Evolutionary conservation across 1,140 invertebrate genomes (phyloP).

Genomic region (Drosophila arawakana): DNA sequence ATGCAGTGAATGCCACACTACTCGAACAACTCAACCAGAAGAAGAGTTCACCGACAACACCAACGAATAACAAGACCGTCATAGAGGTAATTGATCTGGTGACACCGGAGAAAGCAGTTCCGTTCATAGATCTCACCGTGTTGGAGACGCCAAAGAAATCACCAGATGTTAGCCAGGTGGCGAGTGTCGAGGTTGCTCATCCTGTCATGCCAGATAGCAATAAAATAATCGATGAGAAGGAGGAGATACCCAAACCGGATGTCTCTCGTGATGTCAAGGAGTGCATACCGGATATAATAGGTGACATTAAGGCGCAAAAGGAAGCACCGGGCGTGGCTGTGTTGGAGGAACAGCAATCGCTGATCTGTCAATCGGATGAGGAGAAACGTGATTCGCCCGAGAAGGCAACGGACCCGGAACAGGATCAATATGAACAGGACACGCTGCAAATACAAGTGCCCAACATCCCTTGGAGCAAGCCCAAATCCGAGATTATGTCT

Average conservation of each 20-base stretch:
- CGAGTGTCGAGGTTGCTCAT: conserved; percentile 23
- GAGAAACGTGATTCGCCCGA: conserved; percentile 84
- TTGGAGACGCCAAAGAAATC: conserved; percentile 62
- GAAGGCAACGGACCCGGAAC: conserved; percentile 85
- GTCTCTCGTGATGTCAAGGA: conserved; percentile 79
- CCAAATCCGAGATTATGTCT: conserved; percentile 70
- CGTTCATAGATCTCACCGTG: conserved; percentile 74
- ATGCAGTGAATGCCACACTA: conserved; percentile 78
- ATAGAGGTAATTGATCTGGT: conserved; percentile 81
- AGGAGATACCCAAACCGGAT: conserved; percentile 62
- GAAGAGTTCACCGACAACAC: conserved; percentile 70
- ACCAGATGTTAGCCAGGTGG: conserved; percentile 42
- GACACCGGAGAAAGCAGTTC: conserved; percentile 71
- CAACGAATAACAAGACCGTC: conserved; percentile 68
- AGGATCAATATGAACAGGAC: conserved; percentile 86
- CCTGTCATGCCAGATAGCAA: conserved; percentile 57
- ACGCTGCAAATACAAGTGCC: conserved; percentile 86
- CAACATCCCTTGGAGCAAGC: conserved; percentile 87
- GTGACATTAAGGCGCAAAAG: conserved; percentile 65
- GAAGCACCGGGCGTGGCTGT: conserved; percentile 45
- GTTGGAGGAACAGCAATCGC: conserved; percentile 60
- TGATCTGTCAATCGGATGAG: conserved; percentile 64
- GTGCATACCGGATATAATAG: conserved; percentile 76
- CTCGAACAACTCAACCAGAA: conserved; percentile 64
- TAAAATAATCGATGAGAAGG: conserved; percentile 71